Conservation (phyloP, 2,797 vertebrate species). For the Phrynocephalus guinanensis region DNA sequence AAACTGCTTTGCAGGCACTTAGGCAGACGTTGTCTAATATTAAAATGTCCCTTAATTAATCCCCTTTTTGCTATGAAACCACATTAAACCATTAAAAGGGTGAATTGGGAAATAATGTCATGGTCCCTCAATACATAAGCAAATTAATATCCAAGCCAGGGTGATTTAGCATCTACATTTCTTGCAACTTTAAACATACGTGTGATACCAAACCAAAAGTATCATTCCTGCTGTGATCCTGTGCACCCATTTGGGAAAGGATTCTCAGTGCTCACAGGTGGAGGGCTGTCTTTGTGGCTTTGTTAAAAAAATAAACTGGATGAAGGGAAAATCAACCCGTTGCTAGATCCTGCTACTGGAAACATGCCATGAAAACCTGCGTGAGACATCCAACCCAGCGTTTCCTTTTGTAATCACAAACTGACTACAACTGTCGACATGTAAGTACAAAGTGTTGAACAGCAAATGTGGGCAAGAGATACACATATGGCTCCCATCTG, state of each 20-base stretch:
- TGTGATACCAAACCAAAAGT: background rate
- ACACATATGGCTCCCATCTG: background rate
- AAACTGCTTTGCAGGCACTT: background rate
- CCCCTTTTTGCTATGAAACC: background rate
- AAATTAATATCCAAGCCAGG: background rate
- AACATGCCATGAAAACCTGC: background rate
- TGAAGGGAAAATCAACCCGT: too few species aligned
- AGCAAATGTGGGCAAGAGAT: background rate
- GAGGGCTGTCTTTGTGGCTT: background rate
- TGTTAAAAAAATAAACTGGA: background rate
- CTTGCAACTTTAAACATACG: background rate
- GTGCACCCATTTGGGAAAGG: background rate
- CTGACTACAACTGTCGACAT: background rate
- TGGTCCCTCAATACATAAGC: background rate
- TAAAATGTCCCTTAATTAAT: background rate
- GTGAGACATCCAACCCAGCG: background rate
- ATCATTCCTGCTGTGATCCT: background rate
- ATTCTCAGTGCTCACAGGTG: background rate
- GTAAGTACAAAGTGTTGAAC: background rate
- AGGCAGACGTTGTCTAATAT: background rate
- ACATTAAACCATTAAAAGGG: background rate
- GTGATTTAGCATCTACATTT: background rate
- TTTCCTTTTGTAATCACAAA: background rate
- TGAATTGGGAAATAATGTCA: background rate
- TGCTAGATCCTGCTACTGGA: background rate